Evolutionary conservation across 2,797 vertebrate genomes (phyloP).

Genomic region (Myotis pilosus): DNA sequence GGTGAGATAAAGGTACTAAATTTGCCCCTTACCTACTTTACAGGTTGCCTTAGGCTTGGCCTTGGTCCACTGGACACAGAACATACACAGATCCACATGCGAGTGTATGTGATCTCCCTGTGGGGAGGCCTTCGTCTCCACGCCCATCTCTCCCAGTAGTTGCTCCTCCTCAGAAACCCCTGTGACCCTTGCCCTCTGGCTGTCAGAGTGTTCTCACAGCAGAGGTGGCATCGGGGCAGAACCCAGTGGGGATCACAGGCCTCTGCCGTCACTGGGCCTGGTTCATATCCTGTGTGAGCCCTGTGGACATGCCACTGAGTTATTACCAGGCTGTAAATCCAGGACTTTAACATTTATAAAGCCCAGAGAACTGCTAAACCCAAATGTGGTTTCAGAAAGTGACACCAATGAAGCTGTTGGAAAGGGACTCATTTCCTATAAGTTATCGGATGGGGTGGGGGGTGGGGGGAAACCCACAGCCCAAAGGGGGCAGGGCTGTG

Average conservation of each 20-base stretch:
- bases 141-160: neutral
- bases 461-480: neutral
- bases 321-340: slow-evolving; percentile 59
- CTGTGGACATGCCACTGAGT: neutral
- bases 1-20: fast-evolving
- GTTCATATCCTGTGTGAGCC: slow-evolving; percentile 62
- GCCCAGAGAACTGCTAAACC: neutral
- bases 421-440: slow-evolving; percentile 1
- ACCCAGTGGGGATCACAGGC: neutral
- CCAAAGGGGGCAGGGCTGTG: fast-evolving
- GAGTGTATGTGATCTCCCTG: fast-evolving
- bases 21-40: fast-evolving
- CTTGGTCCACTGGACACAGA: fast-evolving
- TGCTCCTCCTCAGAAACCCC: neutral
- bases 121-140: neutral
- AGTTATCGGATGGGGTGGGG: neutral
- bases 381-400: neutral
- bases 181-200: neutral
- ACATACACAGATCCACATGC: fast-evolving
- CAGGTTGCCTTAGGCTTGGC: neutral
- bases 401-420: neutral
- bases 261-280: fast-evolving
- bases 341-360: neutral
- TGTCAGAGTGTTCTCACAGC: neutral
- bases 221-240: neutral